Percentiles rank a stretch among this genome's conserved stretches.
phyloP scores from a whole-genome alignment of 2,113 vertebrate species.

The Vimba vimba region DNA sequence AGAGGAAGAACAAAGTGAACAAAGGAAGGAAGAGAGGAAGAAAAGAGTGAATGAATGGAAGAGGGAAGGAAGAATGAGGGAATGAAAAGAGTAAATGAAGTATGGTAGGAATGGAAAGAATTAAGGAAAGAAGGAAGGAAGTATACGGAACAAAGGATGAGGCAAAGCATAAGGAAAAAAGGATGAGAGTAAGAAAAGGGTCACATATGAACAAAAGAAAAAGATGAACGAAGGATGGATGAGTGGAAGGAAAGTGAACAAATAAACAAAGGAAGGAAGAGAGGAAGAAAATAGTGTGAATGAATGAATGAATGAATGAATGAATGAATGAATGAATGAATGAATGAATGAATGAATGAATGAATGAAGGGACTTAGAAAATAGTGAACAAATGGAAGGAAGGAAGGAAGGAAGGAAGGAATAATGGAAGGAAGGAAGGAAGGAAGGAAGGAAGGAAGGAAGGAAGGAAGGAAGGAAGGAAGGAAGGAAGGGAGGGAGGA shows the following conservation, averaged over 20 bases:
- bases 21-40: background rate
- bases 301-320: too few species aligned
- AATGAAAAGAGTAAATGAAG: background rate
- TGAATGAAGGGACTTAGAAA: too few species aligned
- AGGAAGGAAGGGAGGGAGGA: too few species aligned
- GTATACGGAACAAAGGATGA: background rate
- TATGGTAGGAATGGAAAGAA: too few species aligned
- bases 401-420: too few species aligned
- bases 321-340: background rate
- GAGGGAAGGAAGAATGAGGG: background rate
- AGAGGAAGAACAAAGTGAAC: background rate
- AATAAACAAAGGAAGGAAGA: background rate
- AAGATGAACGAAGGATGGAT: background rate
- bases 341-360: too few species aligned
- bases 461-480: too few species aligned
- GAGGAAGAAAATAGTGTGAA: background rate
- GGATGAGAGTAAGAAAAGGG: background rate
- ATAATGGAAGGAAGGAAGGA: too few species aligned
- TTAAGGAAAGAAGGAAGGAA: too few species aligned
- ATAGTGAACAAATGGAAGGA: too few species aligned
- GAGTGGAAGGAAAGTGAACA: background rate
- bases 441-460: too few species aligned
- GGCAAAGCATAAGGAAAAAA: background rate
- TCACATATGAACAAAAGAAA: background rate
- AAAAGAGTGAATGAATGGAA: too few species aligned